Base-by-base conservation (phyloP, 1,140 invertebrate species). In the Penaeus chinensis region DNA sequence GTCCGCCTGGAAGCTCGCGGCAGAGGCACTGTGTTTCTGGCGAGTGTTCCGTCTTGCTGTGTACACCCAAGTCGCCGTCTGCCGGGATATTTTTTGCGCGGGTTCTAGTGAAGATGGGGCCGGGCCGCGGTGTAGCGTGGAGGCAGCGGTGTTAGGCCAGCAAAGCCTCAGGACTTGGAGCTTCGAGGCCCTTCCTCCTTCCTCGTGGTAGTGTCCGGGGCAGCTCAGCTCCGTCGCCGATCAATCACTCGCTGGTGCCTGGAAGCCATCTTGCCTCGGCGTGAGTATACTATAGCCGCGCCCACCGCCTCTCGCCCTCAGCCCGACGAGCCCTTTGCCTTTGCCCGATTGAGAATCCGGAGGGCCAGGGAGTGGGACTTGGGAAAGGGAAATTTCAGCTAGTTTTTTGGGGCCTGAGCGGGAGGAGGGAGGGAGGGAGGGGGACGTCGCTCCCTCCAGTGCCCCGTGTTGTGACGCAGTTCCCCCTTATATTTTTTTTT, bases 241-340 rank as follows among this genome's bases (percentile, higher is more conserved):
- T 82, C 79, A 82, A 82, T 82, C 79, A 82, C 60, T 82, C 60
- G 24, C 61, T 65, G 47, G 60, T 37, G 60, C n/a, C 60, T 82
- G 79, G 79, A 82, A 82, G 79, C 79, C 79, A 82, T 82, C 79
- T 82, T 82, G 79, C 79, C 61, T 82, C 60, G 65, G 79, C 65
- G 79, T 82, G 79, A 82, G 79, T 82, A 82, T 62, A 82, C 79
- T 19, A 37, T 61, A 42, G 63, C 63, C 81, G 63, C 63, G 63
- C 61, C 63, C 81, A 65, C 63, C 60, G 42, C 63, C 80, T 37
- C 24, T 54, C 54, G 54, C 54, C 16, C 54, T 54, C 16, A 54
- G 54, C 54, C 54, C 16, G 54, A 54, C 37, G 54, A 54, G 11
- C 11, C 54, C 54, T 2, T 54, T 54, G 54, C 54, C 47, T 54